Evolutionary conservation across 2,113 vertebrate genomes (phyloP).

Genomic region (Myotis davidii): DNA sequence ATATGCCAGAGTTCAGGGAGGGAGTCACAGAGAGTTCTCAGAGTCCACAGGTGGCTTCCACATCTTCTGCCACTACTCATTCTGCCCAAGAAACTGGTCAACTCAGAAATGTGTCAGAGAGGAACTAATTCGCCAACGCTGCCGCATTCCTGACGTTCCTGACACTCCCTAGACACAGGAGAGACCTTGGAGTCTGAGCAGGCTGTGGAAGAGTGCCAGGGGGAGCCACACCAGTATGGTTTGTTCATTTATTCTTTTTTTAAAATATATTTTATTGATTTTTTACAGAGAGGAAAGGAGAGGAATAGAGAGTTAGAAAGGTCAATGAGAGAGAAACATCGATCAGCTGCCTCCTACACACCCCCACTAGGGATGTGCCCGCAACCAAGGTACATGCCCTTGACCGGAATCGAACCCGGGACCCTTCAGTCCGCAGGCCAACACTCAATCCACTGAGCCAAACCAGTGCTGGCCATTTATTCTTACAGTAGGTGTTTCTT

Average conservation of each 20-base stretch:
- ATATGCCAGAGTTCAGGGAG: neutral
- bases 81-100: neutral
- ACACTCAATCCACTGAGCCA: too few species aligned
- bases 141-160: constrained; percentile 42
- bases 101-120: constrained; percentile 48
- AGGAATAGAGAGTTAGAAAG: too few species aligned
- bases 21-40: neutral
- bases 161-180: constrained; percentile 28
- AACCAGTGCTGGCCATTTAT: neutral
- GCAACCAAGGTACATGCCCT: too few species aligned
- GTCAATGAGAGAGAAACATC: too few species aligned
- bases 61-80: neutral
- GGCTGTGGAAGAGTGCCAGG: neutral
- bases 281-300: too few species aligned
- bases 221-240: neutral
- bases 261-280: too few species aligned
- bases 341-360: too few species aligned
- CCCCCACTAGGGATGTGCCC: too few species aligned
- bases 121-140: neutral
- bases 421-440: too few species aligned
- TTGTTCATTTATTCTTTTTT: neutral
- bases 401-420: too few species aligned
- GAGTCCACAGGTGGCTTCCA: neutral
- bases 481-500: neutral
- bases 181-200: neutral